Evolutionary conservation across 2,888 invertebrate species (phyloP), one percentile per base, ranked within the genome.

Genomic region (Drosophila demipolita): DNA sequence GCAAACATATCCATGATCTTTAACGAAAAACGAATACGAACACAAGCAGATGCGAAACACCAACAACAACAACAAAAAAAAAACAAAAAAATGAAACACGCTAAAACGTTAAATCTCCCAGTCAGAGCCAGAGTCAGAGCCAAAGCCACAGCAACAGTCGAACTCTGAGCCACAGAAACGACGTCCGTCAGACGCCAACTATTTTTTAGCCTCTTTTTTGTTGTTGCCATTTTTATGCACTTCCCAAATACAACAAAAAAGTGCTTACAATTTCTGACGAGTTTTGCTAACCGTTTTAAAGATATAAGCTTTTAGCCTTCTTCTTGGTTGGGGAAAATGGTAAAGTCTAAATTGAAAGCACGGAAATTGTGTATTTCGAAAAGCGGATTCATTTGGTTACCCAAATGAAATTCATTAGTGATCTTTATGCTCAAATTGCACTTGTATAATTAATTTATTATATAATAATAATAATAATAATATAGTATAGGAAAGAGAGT

Each of bases 1-100:
- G 87, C 87, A 87, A 84, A 84, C 89, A 89, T 81, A 85, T 84
- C 90, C 84, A 84, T 87, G 89, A 88, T 88, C 88, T 82, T 75
- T 79, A 40, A 40, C 38, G 26, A 40, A 57, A 40, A 73, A 64
- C 73, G 52, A 54, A 38, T 65, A 20, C 33, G 57, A 36, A 59
- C 53, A 66, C 70, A 75, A 55, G 78, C 26, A 71, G 73, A 66
- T 67, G 71, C 64, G 58, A 68, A 58, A 40, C 35, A 45, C 48
- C 42, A 50, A 3, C 42, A 61, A 49, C 3, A 49, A 45, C 42
- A 9, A 38, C 35, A 63, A 57, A 20, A 65, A 54, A 7, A 45
- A 20, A n/a, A 61, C 23, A 36, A 17, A 61, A 66, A 60, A 52
- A 59, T 40, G 50, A 68, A 73, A 78, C 66, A 78, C 82, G 82